phyloP scores from a whole-genome alignment of 2,113 vertebrate genomes.

The Neogobius melanostomus region DNA sequence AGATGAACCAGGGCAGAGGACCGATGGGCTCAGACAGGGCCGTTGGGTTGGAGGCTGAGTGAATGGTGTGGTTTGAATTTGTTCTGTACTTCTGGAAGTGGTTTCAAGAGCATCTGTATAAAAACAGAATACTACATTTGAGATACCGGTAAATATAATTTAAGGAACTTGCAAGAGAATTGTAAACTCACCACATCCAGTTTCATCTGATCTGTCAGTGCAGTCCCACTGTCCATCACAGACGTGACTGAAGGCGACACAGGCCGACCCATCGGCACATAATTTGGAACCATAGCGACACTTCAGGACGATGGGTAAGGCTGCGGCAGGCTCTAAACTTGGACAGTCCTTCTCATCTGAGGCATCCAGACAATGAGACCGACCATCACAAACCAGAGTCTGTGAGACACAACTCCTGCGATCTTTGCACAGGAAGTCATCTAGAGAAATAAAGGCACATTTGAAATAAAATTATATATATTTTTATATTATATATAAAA shows the following conservation, averaged over 20 bases:
- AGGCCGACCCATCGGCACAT: slow-evolving; percentile 72
- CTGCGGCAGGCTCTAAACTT: background rate
- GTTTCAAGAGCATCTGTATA: too few species aligned
- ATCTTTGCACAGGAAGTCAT: slow-evolving; percentile 77
- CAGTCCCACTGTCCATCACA: slow-evolving; percentile 86
- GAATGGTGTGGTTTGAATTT: background rate
- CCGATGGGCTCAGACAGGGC: slow-evolving; percentile 68
- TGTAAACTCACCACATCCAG: slow-evolving; percentile 22
- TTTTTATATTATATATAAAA: background rate
- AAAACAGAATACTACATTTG: too few species aligned
- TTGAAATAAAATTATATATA: background rate
- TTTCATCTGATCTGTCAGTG: slow-evolving; percentile 81
- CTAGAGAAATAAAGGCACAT: background rate
- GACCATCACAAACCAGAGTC: slow-evolving; percentile 78
- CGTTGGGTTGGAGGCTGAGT: background rate
- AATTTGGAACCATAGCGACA: slow-evolving; percentile 60
- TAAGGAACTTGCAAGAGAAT: too few species aligned
- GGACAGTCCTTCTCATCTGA: slow-evolving; percentile 81
- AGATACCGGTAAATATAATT: too few species aligned
- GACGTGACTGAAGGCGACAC: slow-evolving; percentile 73
- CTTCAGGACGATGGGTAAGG: slow-evolving; percentile 20
- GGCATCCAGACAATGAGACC: slow-evolving; percentile 79
- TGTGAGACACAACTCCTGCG: slow-evolving; percentile 63
- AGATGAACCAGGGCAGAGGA: slow-evolving; percentile 71
- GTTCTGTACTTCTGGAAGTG: background rate